A percentile compares a stretch with the other conserved stretches of the same genome.
Conservation (phyloP, 2,113 vertebrate genomes). For the Atherinomorus stipes region DNA sequence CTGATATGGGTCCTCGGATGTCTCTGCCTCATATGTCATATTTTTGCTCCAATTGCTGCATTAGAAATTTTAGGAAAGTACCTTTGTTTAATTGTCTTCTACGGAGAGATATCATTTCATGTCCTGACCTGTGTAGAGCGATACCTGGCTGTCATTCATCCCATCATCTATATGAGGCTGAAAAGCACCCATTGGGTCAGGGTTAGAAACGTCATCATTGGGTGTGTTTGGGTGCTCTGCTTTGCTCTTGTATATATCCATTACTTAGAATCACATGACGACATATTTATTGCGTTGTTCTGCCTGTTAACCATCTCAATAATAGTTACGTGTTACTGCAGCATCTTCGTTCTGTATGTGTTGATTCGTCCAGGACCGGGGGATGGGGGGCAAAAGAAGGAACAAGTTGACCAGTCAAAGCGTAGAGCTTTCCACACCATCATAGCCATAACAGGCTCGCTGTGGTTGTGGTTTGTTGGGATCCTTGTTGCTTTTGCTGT, state of each 20-base stretch:
- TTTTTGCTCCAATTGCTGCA: no score
- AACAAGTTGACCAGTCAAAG: constrained; percentile 19
- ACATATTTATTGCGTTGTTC: no score
- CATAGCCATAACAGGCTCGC: neutral
- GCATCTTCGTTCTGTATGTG: constrained; percentile 22
- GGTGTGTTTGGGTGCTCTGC: constrained; percentile 25
- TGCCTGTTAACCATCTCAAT: no score
- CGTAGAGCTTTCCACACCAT: constrained; percentile 36
- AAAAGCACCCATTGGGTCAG: no score
- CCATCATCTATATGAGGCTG: no score
- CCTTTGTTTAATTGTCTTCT: no score
- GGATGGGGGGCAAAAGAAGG: neutral
- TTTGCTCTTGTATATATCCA: neutral
- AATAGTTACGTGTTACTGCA: constrained; percentile 1
- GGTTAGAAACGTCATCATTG: constrained; percentile 3
- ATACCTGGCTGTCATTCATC: no score
- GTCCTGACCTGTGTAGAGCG: neutral
- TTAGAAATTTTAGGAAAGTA: no score
- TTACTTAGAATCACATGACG: no score
- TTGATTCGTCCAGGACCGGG: constrained; percentile 41
- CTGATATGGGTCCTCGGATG: neutral
- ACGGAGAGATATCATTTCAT: neutral
- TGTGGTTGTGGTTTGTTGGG: constrained; percentile 4
- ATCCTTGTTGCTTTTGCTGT: no score
- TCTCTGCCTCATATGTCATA: no score